These are phyloP conservation scores for Drosophila sp. DNA, from an alignment of 1,140 invertebrate species.

Conservation along the genomic window DNA sequence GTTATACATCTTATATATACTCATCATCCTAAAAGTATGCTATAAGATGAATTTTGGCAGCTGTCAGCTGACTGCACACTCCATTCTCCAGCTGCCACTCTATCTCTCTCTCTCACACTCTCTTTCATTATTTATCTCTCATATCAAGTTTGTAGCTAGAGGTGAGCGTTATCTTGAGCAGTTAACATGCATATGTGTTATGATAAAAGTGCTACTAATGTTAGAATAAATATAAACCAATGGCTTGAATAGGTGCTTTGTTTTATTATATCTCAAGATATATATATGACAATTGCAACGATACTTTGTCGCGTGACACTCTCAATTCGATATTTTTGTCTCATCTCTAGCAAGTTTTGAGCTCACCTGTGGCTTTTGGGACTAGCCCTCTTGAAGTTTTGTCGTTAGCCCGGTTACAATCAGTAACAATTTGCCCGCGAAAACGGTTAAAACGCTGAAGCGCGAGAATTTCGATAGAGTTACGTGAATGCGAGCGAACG, in stretches of 20 bases:
- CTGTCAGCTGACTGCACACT: conserved; percentile 13
- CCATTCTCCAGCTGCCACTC: neutral
- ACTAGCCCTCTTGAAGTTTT: conserved; percentile 38
- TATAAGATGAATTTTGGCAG: neutral
- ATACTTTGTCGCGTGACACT: conserved; percentile 10
- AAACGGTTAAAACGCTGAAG: conserved; percentile 70
- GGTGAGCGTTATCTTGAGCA: conserved; percentile 2
- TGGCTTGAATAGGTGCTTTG: neutral
- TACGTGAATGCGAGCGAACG: conserved; percentile 21
- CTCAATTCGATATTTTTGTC: neutral
- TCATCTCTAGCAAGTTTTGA: conserved; percentile 40
- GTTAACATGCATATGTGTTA: neutral
- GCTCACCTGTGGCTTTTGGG: conserved; percentile 47
- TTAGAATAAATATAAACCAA: neutral
- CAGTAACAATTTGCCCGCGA: conserved; percentile 74
- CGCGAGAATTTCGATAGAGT: conserved; percentile 46
- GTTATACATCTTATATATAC: neutral
- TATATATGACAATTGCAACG: neutral
- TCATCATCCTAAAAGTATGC: neutral
- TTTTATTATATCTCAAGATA: neutral
- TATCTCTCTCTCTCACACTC: neutral
- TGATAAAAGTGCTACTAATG: neutral
- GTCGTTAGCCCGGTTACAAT: conserved; percentile 50
- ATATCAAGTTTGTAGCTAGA: conserved; percentile 35
- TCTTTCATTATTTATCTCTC: conserved; percentile 30